Evolutionary conservation across 2,113 vertebrate species (phyloP), one percentile per base, ranked within the genome.

Genomic region (Sylvicapra grimmia): DNA sequence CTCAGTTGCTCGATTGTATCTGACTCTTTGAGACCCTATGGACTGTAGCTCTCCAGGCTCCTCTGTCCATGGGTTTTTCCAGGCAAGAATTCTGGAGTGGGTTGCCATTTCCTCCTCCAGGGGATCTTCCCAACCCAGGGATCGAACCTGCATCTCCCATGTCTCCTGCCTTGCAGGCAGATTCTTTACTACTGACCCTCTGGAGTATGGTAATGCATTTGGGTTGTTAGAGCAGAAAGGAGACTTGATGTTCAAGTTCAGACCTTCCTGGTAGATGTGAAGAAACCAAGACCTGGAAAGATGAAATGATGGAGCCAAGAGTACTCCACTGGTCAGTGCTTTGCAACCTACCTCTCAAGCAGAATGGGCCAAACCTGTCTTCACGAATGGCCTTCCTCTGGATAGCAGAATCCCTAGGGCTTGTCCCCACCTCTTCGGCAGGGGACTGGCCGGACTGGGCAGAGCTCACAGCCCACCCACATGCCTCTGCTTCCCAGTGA

Each of bases 401-500:
- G 7, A 19, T 44, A 83, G 29, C 33, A 5, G 2, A 75, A 5
- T 65, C 79, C 58, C 27, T 1, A 4, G 11, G 84, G 10, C 82
- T 14, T 11, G 1, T 4, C 16, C 31, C 3, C 2, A 2, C 0
- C 40, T 18, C 44, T 61, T 44, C 19, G 44, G 40, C 12, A 1
- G 54, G 27, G 31, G 3, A 29, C 44, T 63, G 31, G 23, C 19
- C 2, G 6, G 51, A 12, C 27, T 47, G 27, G 27, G 18, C 19
- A 29, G 7, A 0, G 4, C 56, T 85, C 63, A 61, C 4, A 25
- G 83, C 29, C 83, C 3, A 0, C 8, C 31, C 51, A n/a, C 25
- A 9, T 2, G 23, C 53, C 33, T 53, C 54, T 54, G 36, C 82
- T 36, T 33, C 82, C 44, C 15, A 7, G 40, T n/a, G n/a, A 33